Base-by-base conservation (phyloP, 2,113 vertebrate genomes). In the Steatornis caripensis region DNA sequence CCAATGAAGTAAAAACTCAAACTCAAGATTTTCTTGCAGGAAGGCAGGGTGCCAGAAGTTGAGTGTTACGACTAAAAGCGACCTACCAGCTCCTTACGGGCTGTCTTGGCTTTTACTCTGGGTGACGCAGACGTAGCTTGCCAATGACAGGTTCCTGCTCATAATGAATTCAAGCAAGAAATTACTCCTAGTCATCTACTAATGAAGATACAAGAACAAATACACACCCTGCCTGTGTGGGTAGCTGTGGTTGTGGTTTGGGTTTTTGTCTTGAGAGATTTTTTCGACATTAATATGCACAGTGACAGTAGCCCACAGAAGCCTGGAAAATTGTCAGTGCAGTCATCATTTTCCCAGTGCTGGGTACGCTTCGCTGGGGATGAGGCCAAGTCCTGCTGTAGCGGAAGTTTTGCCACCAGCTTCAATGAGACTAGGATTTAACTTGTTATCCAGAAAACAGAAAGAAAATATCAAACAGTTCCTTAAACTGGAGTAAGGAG, bases 51-150 rank as follows among this genome's bases (percentile, higher is more conserved):
- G 7, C 9, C 32, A 29, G 48, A 55, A n/a, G 32, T 3, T 18
- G 0, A 1, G 34, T 0, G 2, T 32, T 29, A 30, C 1, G 13
- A 53, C 39, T 18, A 29, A 82, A 60, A 2, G 34, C 16, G 66
- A 76, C 39, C 26, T 3, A 32, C 49, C 55, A 37, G 46, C 30
- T 66, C 30, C 46, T 84, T 30, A 26, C 22, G 32, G 79, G 32
- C 57, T 84, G 6, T 32, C 64, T 57, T 32, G 58, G 23, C 54
- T 82, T 64, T 72, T 30, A 7, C 30, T 37, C 75, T 21, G 27
- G 3, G 0, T 10, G 48, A 15, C 60, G 43, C 54, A 76, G 41
- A 66, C 24, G 29, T 5, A 49, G 39, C 45, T 41, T 48, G 55
- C 27, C 74, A 57, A 66, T 19, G 20, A 27, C 24, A 49, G 19